Conservation (phyloP, 2,888 invertebrate species). For the Euclidia mi region DNA sequence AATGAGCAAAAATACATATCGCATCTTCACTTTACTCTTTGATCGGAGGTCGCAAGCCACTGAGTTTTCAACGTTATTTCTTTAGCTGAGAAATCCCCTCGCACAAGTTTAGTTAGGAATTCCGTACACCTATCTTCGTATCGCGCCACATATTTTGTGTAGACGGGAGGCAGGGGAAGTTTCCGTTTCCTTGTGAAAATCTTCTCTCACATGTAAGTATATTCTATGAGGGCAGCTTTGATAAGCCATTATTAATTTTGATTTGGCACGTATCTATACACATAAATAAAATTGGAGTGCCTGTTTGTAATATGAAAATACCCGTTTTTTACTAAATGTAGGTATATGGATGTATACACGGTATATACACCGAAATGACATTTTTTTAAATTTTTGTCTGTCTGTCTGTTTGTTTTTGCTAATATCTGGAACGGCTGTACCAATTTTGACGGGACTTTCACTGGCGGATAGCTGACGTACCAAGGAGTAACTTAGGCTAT, state of each 20-base stretch:
- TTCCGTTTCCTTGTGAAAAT: constrained; percentile 71
- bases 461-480: too few species aligned
- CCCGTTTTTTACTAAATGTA: too few species aligned
- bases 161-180: constrained; percentile 70
- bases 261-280: constrained; percentile 23
- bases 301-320: too few species aligned
- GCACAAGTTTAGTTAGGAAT: constrained; percentile 81
- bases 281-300: too few species aligned
- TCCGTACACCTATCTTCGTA: constrained; percentile 80
- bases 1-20: constrained; percentile 46
- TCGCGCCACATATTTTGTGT: constrained; percentile 80
- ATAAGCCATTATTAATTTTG: constrained; percentile 50
- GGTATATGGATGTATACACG: too few species aligned
- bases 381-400: too few species aligned
- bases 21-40: constrained; percentile 49
- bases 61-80: constrained; percentile 76
- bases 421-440: too few species aligned
- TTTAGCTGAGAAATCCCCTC: constrained; percentile 77
- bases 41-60: constrained; percentile 65
- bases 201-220: constrained; percentile 56
- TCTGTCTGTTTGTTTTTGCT: too few species aligned
- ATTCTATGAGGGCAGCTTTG: constrained; percentile 43
- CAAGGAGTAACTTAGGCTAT: too few species aligned
- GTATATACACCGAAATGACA: too few species aligned
- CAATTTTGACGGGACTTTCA: too few species aligned